phyloP scores from a whole-genome alignment of 2,888 invertebrate genomes.

The Cataglyphis albicans region DNA sequence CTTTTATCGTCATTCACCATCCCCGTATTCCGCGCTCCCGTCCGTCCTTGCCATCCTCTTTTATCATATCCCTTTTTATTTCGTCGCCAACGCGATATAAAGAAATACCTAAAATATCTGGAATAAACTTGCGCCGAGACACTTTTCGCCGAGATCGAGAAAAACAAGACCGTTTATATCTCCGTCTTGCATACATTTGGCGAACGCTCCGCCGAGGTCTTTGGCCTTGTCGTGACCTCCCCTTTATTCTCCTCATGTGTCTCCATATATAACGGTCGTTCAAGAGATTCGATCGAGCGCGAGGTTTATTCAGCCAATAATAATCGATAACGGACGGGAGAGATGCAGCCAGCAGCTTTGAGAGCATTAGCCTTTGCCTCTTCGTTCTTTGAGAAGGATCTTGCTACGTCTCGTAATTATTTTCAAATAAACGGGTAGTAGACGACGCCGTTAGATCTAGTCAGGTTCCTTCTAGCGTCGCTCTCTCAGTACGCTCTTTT shows the following conservation, averaged over 20 bases:
- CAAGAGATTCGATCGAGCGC: slow-evolving; percentile 41
- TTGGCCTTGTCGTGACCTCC: background rate
- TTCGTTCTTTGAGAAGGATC: slow-evolving; percentile 35
- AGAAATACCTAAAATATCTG: slow-evolving; percentile 10
- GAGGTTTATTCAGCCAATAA: slow-evolving; percentile 47
- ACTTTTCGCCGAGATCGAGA: slow-evolving; percentile 14
- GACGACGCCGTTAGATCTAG: background rate
- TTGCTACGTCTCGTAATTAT: slow-evolving; percentile 26
- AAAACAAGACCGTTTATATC: slow-evolving; percentile 34
- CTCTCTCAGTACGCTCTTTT: background rate
- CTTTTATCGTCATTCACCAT: slow-evolving; percentile 1
- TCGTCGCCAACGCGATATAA: background rate
- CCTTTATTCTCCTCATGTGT: background rate
- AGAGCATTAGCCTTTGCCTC: slow-evolving; percentile 41
- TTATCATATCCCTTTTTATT: slow-evolving; percentile 31
- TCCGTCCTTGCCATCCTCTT: too few relatives aligned
- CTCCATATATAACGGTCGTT: background rate
- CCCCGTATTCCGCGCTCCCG: slow-evolving; percentile 8
- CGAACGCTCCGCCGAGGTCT: slow-evolving; percentile 22
- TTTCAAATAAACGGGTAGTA: slow-evolving; percentile 30
- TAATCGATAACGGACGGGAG: slow-evolving; percentile 34
- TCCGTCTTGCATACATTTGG: background rate
- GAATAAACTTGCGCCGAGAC: slow-evolving; percentile 39
- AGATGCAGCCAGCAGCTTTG: slow-evolving; percentile 18
- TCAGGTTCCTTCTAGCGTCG: slow-evolving; percentile 15